Base-by-base conservation (phyloP, 2,888 invertebrate genomes). In the Dasypolia templi region DNA sequence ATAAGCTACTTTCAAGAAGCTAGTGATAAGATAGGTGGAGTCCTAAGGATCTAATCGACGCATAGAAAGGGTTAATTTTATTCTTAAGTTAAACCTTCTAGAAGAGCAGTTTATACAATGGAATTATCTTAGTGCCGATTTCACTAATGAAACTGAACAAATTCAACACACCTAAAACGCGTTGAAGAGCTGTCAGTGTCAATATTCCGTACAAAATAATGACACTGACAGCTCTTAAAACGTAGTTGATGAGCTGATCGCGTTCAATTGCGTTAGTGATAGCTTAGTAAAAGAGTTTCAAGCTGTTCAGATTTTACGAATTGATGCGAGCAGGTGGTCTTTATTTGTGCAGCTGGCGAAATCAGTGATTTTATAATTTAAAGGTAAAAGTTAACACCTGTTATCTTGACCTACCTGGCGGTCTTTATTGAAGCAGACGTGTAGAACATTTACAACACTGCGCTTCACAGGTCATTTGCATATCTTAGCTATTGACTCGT, bases 401-500 rank as follows among this genome's bases (percentile, higher is more conserved):
- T 80, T 82, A 77, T 87, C 73, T 86, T 82, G 83, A 88, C 84
- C 85, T 79, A 77, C 75, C 71, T 67, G 77, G 32, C 61, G 35
- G 71, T 79, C 56, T 77, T 74, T 76, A 79, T 81, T 75, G 69
- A 79, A 79, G 76, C 58, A 77, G 62, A 65, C 72, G 72, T 63
- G 74, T 82, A 85, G 81, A 88, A 89, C 89, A 86, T 90, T 89
- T 88, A 89, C 77, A 86, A 87, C 81, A 87, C 85, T 87, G 86
- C 88, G 87, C 89, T 89, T 87, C 89, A 89, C 84, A 86, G 88
- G 78, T 81, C 84, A 92, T 93, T 94, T 92, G 90, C 92, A 93
- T 94, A 92, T 92, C 90, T 89, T 87, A 90, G 91, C 91, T 91
- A 93, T 93, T 92, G 93, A 91, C 91, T 89, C 87, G 93, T 93